Evolutionary conservation across 2,797 vertebrate species (phyloP).

Genomic region (Ctenochaetus hawaiiensis): DNA sequence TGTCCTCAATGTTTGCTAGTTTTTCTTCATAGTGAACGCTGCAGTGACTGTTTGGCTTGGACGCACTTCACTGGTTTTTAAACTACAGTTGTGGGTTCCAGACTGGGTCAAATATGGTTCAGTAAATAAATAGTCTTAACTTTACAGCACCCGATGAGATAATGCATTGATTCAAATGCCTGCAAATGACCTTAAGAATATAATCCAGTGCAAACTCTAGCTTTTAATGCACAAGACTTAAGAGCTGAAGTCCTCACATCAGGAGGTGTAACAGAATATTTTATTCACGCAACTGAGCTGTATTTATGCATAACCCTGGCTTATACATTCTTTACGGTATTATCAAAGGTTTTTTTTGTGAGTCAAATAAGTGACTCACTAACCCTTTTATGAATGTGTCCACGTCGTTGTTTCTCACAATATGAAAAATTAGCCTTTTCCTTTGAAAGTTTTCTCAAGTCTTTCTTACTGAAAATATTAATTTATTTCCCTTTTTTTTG

Average conservation of each 20-base stretch:
- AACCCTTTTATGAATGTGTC: neutral
- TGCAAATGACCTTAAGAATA: conserved; percentile 46
- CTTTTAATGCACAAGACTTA: conserved; percentile 15
- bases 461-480: neutral
- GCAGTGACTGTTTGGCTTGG: conserved; percentile 75
- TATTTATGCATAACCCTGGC: neutral
- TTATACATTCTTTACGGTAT: conserved; percentile 2
- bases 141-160: conserved; percentile 53
- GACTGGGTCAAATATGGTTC: conserved; percentile 74
- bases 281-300: conserved; percentile 3
- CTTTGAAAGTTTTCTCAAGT: neutral
- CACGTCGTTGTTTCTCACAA: neutral
- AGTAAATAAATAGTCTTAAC: conserved; percentile 71
- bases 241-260: conserved; percentile 25
- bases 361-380: conserved; percentile 18
- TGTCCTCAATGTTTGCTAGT: conserved; percentile 58
- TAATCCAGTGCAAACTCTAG: conserved; percentile 49
- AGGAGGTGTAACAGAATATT: conserved; percentile 17
- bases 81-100: conserved; percentile 70
- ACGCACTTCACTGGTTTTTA: conserved; percentile 62
- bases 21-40: conserved; percentile 55
- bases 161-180: conserved; percentile 51
- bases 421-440: neutral
- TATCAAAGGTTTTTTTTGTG: neutral
- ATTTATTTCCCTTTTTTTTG: neutral